Percentiles rank a stretch among this genome's conserved stretches.
These are phyloP conservation scores for Vulpes lagopus DNA, from an alignment of 2,113 vertebrate species.

Conservation along the genomic window DNA sequence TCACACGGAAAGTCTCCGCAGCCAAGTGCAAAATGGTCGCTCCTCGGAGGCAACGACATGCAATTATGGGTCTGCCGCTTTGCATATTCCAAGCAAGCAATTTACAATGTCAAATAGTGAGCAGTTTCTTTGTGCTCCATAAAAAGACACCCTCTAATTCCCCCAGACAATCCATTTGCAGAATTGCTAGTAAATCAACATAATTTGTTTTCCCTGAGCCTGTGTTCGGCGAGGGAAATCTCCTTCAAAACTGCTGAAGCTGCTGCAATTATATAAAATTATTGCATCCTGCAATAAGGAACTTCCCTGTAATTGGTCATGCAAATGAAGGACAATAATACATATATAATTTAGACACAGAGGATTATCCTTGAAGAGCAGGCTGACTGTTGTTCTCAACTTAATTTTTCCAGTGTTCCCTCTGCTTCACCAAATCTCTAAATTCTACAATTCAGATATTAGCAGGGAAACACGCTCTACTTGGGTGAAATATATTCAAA, in stretches of 20 bases:
- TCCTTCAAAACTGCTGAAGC: slow-evolving; percentile 70
- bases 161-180: slow-evolving; percentile 73
- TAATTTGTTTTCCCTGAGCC: slow-evolving; percentile 79
- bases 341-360: slow-evolving; percentile 55
- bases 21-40: slow-evolving; percentile 35
- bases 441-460: slow-evolving; percentile 60
- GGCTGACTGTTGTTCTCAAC: background rate
- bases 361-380: slow-evolving; percentile 48
- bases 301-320: slow-evolving; percentile 68
- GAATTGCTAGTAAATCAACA: slow-evolving; percentile 80
- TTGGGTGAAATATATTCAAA: slow-evolving; percentile 31
- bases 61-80: slow-evolving; percentile 66
- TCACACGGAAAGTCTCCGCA: slow-evolving; percentile 49
- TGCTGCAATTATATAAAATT: slow-evolving; percentile 75
- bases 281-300: slow-evolving; percentile 69
- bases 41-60: slow-evolving; percentile 11
- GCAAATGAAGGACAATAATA: slow-evolving; percentile 61
- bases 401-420: slow-evolving; percentile 34
- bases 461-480: background rate
- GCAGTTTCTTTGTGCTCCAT: slow-evolving; percentile 62
- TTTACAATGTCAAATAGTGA: slow-evolving; percentile 73
- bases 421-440: slow-evolving; percentile 42
- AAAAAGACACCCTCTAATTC: slow-evolving; percentile 61
- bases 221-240: slow-evolving; percentile 65
- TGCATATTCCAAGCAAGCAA: slow-evolving; percentile 69